phyloP scores from a whole-genome alignment of 2,888 invertebrate genomes.

The Nemapogon koenigi region DNA sequence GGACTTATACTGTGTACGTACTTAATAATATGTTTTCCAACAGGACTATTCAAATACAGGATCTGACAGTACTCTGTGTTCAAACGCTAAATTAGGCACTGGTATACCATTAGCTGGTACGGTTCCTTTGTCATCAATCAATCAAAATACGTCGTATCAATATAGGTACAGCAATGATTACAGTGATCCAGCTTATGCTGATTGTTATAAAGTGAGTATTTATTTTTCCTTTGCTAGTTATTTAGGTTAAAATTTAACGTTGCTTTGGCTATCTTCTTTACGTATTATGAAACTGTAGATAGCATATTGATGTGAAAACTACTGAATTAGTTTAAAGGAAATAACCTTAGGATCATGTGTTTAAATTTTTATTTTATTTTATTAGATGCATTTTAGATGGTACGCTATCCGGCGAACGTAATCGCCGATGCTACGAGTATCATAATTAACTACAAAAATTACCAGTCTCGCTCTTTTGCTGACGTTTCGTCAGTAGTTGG shows the following conservation, averaged over 20 bases:
- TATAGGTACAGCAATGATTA: conserved; percentile 77
- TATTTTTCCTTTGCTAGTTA: conserved; percentile 13
- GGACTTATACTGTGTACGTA: too few relatives aligned
- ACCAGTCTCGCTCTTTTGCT: too few relatives aligned
- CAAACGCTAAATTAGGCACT: conserved; percentile 58
- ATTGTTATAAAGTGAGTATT: conserved; percentile 73
- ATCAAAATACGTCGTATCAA: conserved; percentile 57
- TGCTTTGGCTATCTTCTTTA: background rate
- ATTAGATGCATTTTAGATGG: too few relatives aligned
- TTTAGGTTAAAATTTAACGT: background rate
- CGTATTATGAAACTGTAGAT: too few relatives aligned
- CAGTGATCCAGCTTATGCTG: conserved; percentile 79
- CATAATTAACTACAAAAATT: too few relatives aligned
- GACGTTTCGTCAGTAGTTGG: too few relatives aligned
- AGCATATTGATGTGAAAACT: too few relatives aligned
- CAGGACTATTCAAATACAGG: conserved; percentile 69
- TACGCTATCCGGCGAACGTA: too few relatives aligned
- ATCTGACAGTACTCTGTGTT: conserved; percentile 61
- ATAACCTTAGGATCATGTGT: too few relatives aligned
- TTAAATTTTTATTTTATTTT: too few relatives aligned
- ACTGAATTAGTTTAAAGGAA: too few relatives aligned
- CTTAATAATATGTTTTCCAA: background rate
- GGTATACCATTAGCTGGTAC: conserved; percentile 81
- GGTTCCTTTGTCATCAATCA: conserved; percentile 75
- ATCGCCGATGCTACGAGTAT: too few relatives aligned